Evolutionary conservation across 2,113 vertebrate genomes (phyloP).

Genomic region (Microcebus griseorufus): DNA sequence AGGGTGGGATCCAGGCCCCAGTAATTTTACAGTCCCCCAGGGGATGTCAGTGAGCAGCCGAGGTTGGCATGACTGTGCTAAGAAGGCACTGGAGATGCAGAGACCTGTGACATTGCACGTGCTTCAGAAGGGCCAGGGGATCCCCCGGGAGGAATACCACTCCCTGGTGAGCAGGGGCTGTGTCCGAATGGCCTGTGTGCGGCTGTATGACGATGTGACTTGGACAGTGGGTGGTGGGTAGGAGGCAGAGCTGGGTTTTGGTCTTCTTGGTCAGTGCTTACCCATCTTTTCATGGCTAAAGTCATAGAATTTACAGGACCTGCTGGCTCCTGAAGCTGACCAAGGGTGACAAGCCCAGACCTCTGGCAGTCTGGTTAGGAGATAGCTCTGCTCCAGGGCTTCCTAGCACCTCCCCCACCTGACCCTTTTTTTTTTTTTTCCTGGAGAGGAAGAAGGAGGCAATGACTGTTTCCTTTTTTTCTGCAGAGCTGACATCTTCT

Average conservation of each 20-base stretch:
- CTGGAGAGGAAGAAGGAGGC: slow-evolving; percentile 1
- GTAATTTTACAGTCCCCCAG: background rate
- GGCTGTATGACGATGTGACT: background rate
- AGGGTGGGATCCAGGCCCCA: background rate
- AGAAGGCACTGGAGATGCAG: background rate
- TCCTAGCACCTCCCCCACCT: background rate
- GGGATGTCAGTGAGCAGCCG: background rate
- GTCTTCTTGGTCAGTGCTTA: background rate
- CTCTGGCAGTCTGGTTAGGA: background rate
- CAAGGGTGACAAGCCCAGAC: background rate
- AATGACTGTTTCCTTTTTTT: background rate
- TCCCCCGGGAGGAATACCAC: background rate
- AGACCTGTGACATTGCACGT: background rate
- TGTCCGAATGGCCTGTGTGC: background rate
- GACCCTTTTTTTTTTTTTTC: background rate
- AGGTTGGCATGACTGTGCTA: background rate
- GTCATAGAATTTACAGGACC: background rate
- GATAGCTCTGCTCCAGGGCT: background rate
- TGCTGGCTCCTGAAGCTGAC: background rate
- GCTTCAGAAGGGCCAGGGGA: background rate
- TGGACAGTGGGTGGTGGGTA: background rate
- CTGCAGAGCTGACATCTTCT: slow-evolving; percentile 9
- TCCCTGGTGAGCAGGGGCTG: background rate
- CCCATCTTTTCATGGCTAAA: background rate
- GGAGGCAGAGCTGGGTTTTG: background rate